phyloP scores from a whole-genome alignment of 2,888 invertebrate species.

The Entomobrya multifasciata region DNA sequence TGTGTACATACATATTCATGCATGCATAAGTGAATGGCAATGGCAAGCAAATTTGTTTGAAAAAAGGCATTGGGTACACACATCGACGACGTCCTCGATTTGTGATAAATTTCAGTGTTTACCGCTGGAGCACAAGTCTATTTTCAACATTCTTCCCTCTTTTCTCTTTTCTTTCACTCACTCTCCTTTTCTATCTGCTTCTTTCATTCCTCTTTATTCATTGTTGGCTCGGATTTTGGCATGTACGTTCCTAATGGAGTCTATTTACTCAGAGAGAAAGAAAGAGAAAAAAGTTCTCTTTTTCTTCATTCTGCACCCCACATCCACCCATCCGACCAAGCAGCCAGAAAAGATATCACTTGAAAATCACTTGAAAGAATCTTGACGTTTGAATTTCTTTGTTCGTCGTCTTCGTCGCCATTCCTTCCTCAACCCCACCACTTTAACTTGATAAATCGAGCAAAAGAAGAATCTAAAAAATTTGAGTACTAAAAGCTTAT shows the following conservation, averaged over 20 bases:
- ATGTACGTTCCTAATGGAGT: no score
- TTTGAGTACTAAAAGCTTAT: slow-evolving; percentile 68
- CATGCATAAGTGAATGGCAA: no score
- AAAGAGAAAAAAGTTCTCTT: slow-evolving; percentile 62
- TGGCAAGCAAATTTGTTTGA: no score
- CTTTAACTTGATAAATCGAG: slow-evolving; percentile 75
- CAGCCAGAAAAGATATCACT: slow-evolving; percentile 69
- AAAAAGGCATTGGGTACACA: slow-evolving; percentile 44
- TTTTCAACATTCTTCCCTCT: slow-evolving; percentile 50
- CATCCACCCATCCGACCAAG: no score
- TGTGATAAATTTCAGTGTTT: slow-evolving; percentile 67
- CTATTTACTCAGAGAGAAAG: slow-evolving; percentile 48
- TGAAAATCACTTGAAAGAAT: slow-evolving; percentile 74
- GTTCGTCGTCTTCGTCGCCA: no score
- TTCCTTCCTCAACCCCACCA: background rate
- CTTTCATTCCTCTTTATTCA: background rate
- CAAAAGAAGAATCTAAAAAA: slow-evolving; percentile 73
- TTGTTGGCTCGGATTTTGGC: no score
- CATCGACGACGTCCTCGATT: slow-evolving; percentile 20
- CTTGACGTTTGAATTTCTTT: slow-evolving; percentile 74
- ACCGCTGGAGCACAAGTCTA: no score
- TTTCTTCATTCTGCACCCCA: no score
- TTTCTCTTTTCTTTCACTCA: slow-evolving; percentile 2
- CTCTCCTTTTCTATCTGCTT: slow-evolving; percentile 43
- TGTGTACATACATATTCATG: no score